Base-by-base conservation (phyloP, 2,888 invertebrate genomes). In the Eumerus sabulonum region DNA sequence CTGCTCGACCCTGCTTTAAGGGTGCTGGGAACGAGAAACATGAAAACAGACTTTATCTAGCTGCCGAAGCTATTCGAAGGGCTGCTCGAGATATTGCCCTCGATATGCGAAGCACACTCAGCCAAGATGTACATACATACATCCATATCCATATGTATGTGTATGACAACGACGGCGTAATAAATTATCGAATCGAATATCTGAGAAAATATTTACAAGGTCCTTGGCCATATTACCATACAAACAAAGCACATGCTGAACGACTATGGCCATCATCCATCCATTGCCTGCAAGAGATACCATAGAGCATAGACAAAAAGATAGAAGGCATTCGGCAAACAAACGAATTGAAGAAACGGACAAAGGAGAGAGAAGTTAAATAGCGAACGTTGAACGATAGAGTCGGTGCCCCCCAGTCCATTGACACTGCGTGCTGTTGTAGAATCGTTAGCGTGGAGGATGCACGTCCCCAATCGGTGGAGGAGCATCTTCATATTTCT, bases 351-450 rank as follows among this genome's bases (percentile, higher is more conserved):
- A 27, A 27, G 7, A 4, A 27, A 7, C 7, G 27, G 7, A 9
- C 48, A 42, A 38, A 57, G 40, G 17, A 64, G n/a, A 18, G 57
- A 44, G 56, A 45, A 57, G 45, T 42, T 27, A 66, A 71, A 76
- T 71, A 56, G 64, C 54, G 38, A 56, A 60, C 18, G 45, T 45
- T 60, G 64, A 66, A 48, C 40, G 19, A 57, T 71, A 60, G 57
- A 66, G 77, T 67, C 67, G 67, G 54, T 70, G 68, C 42, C 67
- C 76, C 74, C 71, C 38, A 63, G 76, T 76, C 72, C 77, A 62
- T 57, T 77, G 76, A 76, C 76, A 64, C 60, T 64, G 36, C 45
- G 27, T 27, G 11, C n/a, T 40, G 40, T 40, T 40, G 40, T 27
- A 27, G 27, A 27, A 27, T 27, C 40, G 12, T 40, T n/a, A 40